Evolutionary conservation across 2,888 invertebrate species (phyloP).

Genomic region (Chouioia cunea): DNA sequence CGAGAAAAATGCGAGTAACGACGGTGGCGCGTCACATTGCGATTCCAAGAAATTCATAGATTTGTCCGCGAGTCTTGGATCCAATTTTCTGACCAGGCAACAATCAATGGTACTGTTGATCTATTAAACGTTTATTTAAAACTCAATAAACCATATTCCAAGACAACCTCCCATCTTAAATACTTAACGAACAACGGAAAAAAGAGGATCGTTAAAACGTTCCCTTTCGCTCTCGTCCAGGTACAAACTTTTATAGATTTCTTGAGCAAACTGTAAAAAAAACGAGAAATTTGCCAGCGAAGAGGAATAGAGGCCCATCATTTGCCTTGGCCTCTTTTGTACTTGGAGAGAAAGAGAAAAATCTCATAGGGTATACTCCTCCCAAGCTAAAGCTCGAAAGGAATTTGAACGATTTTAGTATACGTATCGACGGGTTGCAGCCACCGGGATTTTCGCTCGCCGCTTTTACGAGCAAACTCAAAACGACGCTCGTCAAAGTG

Average conservation of each 20-base stretch:
- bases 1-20: constrained; percentile 55
- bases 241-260: neutral
- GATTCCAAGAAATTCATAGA: constrained; percentile 55
- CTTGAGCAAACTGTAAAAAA: constrained; percentile 24
- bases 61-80: constrained; percentile 55
- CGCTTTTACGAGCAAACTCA: constrained; percentile 21
- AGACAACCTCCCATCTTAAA: no score
- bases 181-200: no score
- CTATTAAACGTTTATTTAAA: no score
- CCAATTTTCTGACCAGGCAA: no score
- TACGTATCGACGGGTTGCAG: no score
- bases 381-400: constrained; percentile 21
- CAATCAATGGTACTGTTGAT: no score
- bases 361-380: constrained; percentile 26
- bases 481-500: neutral
- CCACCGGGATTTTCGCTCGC: constrained; percentile 35
- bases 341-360: constrained; percentile 40
- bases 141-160: no score
- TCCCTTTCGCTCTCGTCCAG: no score
- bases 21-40: constrained; percentile 55
- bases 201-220: no score
- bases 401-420: constrained; percentile 39
- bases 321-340: constrained; percentile 14
- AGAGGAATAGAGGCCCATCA: constrained; percentile 25
- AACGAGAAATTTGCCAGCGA: no score